Evolutionary conservation across 2,113 vertebrate genomes (phyloP), one percentile per base, ranked within the genome.

Genomic region (Clarias macrocephalus): DNA sequence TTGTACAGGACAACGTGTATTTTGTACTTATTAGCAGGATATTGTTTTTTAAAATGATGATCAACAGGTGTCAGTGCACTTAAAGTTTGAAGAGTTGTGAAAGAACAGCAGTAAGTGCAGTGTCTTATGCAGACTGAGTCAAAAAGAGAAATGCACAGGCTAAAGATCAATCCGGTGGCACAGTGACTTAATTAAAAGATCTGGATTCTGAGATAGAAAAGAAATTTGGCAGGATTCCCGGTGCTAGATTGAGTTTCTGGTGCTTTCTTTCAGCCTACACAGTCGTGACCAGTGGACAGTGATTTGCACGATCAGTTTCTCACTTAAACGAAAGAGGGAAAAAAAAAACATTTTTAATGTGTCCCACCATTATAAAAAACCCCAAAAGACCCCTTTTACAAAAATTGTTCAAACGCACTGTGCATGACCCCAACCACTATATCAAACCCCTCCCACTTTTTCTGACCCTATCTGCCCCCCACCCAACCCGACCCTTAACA

Each of bases 281-380:
- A 65, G 75, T 75, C 48, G 63, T 57, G 18, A 57, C 56, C n/a
- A 59, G 52, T 75, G 82, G 65, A 77, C 76, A 84, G 66, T 72
- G 48, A 73, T 12, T 85, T 79, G 70, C 21, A 23, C 86, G 84
- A 84, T 73, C 68, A 79, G 21, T 15, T 68, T 57, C 54, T 30
- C 56, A 83, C 65, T 65, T 30, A n/a, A n/a, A 5, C 11, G n/a
- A n/a, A 80, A 3, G 33, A 2, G 2, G 33, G 2, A 86, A 56
- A 66, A 86, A 88, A 83, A 89, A 81, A 62, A 87, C 72, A 57
- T 62, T 85, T 80, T 82, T 84, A 66, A 84, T 89, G 28, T 86
- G 73, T 54, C 82, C 9, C 73, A 59, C 65, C 65, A 42, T 33
- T 28, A 59, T 19, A 60, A 21, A 48, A 7, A 33, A 86, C 57